Conservation (phyloP, 2,888 invertebrate species). For the Gnatocerus cornutus region DNA sequence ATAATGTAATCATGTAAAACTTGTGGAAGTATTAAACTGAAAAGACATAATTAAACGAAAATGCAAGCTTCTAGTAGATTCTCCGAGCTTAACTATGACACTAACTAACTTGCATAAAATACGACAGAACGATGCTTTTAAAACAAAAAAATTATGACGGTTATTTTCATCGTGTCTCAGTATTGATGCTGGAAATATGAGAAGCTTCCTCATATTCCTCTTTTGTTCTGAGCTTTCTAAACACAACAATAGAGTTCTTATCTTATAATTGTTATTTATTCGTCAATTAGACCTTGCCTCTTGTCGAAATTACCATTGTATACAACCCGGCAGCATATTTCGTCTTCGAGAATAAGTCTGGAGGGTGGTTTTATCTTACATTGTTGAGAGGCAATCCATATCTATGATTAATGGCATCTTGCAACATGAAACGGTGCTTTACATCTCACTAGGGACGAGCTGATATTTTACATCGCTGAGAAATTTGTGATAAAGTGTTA, state of each 20-base stretch:
- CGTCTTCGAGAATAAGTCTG: conserved; percentile 26
- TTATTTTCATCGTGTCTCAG: neutral
- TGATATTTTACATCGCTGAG: conserved; percentile 60
- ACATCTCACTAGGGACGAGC: conserved; percentile 58
- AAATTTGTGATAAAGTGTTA: conserved; percentile 58
- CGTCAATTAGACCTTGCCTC: conserved; percentile 13
- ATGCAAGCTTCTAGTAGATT: no score
- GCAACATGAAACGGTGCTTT: conserved; percentile 61
- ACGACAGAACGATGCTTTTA: neutral
- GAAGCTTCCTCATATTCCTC: neutral
- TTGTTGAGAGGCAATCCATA: conserved; percentile 63
- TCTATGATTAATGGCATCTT: conserved; percentile 62
- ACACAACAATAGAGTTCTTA: conserved; percentile 15
- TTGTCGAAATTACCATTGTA: conserved; percentile 29
- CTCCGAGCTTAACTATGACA: no score
- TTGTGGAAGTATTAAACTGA: no score
- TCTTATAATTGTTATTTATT: conserved; percentile 31
- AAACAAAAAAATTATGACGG: neutral
- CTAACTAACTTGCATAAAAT: neutral
- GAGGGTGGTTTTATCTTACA: conserved; percentile 49
- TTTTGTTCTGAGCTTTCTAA: conserved; percentile 2
- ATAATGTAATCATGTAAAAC: no score
- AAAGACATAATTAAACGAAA: no score
- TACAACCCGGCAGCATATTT: conserved; percentile 19
- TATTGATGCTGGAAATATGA: neutral